phyloP scores from a whole-genome alignment of 2,113 vertebrate species.

The Poecile atricapillus region DNA sequence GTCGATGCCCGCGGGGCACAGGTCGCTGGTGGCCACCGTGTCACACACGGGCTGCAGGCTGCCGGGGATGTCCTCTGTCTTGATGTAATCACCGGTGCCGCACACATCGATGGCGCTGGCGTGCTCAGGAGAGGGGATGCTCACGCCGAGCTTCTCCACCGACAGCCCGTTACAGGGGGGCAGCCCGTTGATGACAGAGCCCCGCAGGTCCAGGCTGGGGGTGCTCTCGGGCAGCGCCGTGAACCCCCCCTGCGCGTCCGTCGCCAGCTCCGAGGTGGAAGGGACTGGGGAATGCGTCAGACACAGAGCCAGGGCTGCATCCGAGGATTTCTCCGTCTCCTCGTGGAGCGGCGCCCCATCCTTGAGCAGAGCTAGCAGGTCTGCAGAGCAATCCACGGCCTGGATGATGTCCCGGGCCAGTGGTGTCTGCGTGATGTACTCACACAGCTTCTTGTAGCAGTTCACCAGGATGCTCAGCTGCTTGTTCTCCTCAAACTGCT shows the following conservation, averaged over 20 bases:
- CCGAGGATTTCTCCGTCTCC: conserved; percentile 77
- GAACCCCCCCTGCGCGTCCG: conserved; percentile 66
- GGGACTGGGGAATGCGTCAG: conserved; percentile 84
- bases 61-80: conserved; percentile 81
- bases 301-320: conserved; percentile 77
- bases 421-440: conserved; percentile 89
- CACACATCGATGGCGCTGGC: conserved; percentile 77
- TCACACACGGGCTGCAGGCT: conserved; percentile 85
- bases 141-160: conserved; percentile 81
- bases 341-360: conserved; percentile 83
- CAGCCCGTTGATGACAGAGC: conserved; percentile 85
- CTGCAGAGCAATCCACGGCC: conserved; percentile 84
- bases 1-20: conserved; percentile 86
- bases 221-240: conserved; percentile 72
- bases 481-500: conserved; percentile 93
- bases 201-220: conserved; percentile 68
- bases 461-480: conserved; percentile 91
- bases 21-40: conserved; percentile 75
- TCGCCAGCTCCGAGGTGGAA: conserved; percentile 76
- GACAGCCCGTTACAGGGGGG: conserved; percentile 89
- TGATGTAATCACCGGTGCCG: conserved; percentile 80
- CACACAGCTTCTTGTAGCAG: conserved; percentile 93
- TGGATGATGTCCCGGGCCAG: conserved; percentile 85
- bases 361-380: conserved; percentile 89
- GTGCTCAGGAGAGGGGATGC: conserved; percentile 84